Conservation (phyloP, 1,140 invertebrate genomes). For the Drosophila lacertosa region DNA sequence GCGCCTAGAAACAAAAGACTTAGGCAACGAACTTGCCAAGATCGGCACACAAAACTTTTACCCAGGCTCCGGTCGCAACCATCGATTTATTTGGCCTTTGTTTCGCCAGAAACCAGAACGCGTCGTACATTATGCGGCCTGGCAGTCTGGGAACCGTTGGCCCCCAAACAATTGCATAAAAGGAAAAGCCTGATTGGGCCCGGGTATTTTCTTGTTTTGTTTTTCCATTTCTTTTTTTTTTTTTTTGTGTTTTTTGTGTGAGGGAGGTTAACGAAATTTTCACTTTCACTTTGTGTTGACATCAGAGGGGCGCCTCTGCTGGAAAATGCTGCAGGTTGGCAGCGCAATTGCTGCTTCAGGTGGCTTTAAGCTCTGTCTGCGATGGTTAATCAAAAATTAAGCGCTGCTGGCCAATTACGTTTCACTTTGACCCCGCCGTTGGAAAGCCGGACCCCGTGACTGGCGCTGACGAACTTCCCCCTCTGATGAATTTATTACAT, state of each 20-base stretch:
- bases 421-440: slow-evolving; percentile 74
- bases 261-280: slow-evolving; percentile 49
- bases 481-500: slow-evolving; percentile 76
- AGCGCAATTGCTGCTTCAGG: slow-evolving; percentile 30
- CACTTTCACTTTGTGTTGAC: slow-evolving; percentile 79
- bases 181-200: slow-evolving; percentile 46
- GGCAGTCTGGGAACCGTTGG: slow-evolving; percentile 58
- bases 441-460: slow-evolving; percentile 71
- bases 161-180: slow-evolving; percentile 71
- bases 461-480: slow-evolving; percentile 28
- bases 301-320: slow-evolving; percentile 56
- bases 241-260: slow-evolving; percentile 13
- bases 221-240: slow-evolving; percentile 13
- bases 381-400: slow-evolving; percentile 72
- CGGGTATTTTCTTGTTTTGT: slow-evolving; percentile 11
- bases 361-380: slow-evolving; percentile 37
- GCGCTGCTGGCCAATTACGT: slow-evolving; percentile 75
- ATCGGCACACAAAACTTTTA: slow-evolving; percentile 62
- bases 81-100: slow-evolving; percentile 69
- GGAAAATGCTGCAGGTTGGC: slow-evolving; percentile 50
- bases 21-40: slow-evolving; percentile 51
- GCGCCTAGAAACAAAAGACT: slow-evolving; percentile 39
- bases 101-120: slow-evolving; percentile 52
- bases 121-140: slow-evolving; percentile 42
- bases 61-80: slow-evolving; percentile 27